Base-by-base conservation (phyloP, 2,888 invertebrate species). In the Mechanitis messenoides region DNA sequence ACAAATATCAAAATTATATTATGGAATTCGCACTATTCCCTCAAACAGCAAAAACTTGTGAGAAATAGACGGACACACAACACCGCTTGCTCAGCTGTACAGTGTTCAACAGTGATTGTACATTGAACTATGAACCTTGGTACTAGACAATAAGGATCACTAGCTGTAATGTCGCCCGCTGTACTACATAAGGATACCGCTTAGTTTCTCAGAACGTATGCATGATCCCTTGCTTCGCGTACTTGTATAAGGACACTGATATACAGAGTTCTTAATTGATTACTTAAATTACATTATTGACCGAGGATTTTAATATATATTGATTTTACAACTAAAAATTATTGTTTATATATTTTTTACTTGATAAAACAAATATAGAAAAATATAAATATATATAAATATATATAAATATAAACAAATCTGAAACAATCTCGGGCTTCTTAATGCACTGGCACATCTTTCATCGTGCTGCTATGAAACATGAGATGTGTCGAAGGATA, bases 1-100 rank as follows among this genome's bases (percentile, higher is more conserved):
- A 42, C 11, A 42, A 42, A 42, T 42, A 50, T 50, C 31, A 11
- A 50, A 31, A 31, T 50, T 50, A 53, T 53, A 45, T n/a, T 46
- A 55, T 55, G 61, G 47, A 59, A 61, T 54, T 53, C 33, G 53
- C 42, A 20, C 59, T 58, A 65, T 62, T 55, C 59, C 57, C 50
- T 47, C 12, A 56, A 65, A 63, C 63, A 67, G 65, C 65, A 63
- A 58, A 63, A 67, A 59, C 50, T 55, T 63, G 67, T 67, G 67
- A 62, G 63, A 67, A 67, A 58, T 38, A 58, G 47, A 57, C 57
- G 33, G 64, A 63, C 54, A 67, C 45, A 63, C 63, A 61, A 67
- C 60, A 67, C 67, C 63, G 63, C 57, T 59, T 45, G 55, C 59
- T 61, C 63, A 56, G 57, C 53, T 53, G 59, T 56, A 59, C 56